Evolutionary conservation across 1,140 invertebrate species (phyloP).

Genomic region (Diplogasteroides magnus): DNA sequence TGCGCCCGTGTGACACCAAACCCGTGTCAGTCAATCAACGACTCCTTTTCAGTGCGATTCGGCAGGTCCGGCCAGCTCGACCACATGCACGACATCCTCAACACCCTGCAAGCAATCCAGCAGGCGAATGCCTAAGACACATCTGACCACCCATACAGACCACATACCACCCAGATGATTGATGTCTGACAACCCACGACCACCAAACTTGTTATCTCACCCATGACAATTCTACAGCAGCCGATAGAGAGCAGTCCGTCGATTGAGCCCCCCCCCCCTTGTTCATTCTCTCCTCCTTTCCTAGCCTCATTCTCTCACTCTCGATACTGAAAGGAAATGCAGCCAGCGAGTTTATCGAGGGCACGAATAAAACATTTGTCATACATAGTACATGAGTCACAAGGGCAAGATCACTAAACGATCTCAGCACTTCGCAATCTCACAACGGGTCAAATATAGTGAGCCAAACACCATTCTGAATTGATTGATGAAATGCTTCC

Average conservation of each 20-base stretch:
- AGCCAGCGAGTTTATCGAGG: too few species aligned
- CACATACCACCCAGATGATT: not conserved
- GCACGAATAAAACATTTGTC: too few species aligned
- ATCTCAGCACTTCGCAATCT: too few species aligned
- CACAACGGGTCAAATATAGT: too few species aligned
- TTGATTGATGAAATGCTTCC: too few species aligned
- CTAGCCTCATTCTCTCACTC: not conserved
- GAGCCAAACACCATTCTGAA: too few species aligned
- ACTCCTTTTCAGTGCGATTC: conserved; percentile 32
- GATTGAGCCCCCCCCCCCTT: conserved; percentile 13
- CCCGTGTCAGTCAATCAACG: not conserved
- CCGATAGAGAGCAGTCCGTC: conserved; percentile 9
- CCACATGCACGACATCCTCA: conserved; percentile 36
- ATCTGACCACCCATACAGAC: not conserved
- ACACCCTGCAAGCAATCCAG: conserved; percentile 29
- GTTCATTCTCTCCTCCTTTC: conserved; percentile 12
- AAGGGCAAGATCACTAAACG: too few species aligned
- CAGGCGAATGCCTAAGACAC: conserved; percentile 24
- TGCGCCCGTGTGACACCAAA: not conserved
- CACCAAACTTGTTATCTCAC: not conserved
- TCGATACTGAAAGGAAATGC: too few species aligned
- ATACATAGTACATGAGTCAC: too few species aligned
- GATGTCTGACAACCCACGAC: conserved; percentile 2
- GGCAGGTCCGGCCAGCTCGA: conserved; percentile 32
- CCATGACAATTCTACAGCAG: conserved; percentile 1